Base-by-base conservation (phyloP, 2,113 vertebrate species). In the Indri indri region DNA sequence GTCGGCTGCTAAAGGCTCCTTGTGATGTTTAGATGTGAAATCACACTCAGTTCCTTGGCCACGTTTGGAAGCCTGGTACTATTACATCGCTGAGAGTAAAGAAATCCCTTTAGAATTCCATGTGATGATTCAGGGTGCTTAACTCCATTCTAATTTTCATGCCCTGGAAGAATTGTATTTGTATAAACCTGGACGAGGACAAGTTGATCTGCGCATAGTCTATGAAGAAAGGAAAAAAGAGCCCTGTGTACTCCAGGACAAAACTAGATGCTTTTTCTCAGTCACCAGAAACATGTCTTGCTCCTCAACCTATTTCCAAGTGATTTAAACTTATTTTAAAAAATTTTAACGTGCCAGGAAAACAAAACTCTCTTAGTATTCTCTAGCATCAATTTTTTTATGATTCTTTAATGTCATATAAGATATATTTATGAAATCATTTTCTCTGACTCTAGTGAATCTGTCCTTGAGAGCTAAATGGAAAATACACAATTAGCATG, bases 281-380 rank as follows among this genome's bases (percentile, higher is more conserved):
- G 20, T 30, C 23, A 8, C 14, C 13, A 25, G 30, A 54, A 81
- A 54, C 11, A 57, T 4, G 25, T 61, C 50, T 79, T 70, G 11
- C 8, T 92, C 54, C n/a, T 86, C 32, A 87, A 25, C 79, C 12
- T 40, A 32, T 71, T 95, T 84, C 61, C 93, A 82, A 65, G n/a
- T 20, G 34, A 89, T 40, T 79, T 45, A 74, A 0, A 25, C 22
- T 73, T 79, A 25, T 30, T 90, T 71, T 89, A 87, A 96, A 42
- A 85, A 57, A 89, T 20, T 1, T 68, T 65, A 50, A 37, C 32
- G 30, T 54, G 9, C 54, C 34, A 81, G 59, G 52, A 93, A 77
- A 66, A 52, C 12, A 80, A 70, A 88, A 54, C 42, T 37, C 22
- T 61, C 23, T 73, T 86, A 16, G 20, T 11, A 8, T 83, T 89